Evolutionary conservation across 30 jellyfish, hydroid and myxozoan genomes (phyloP).

Genomic region (Turritopsis dohrnii): DNA sequence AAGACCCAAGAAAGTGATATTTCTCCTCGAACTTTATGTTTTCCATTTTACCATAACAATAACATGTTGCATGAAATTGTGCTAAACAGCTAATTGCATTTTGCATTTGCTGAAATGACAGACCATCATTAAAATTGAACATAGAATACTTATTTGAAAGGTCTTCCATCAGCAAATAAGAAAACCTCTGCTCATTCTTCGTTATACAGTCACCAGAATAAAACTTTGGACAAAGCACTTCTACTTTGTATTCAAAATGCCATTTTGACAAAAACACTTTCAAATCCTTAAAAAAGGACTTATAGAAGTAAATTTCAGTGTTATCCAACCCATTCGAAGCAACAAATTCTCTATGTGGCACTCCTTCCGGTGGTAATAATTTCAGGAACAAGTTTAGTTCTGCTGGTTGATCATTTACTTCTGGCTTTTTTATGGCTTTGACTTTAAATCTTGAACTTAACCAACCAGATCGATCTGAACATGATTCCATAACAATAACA

Average conservation of each 20-base stretch:
- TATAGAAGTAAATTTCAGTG: not conserved
- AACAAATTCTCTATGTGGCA: not conserved
- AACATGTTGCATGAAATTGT: not conserved
- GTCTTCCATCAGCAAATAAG: constrained; percentile 6
- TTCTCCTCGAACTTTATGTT: not conserved
- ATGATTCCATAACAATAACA: too few species aligned
- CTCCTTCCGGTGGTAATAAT: not conserved
- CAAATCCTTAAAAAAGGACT: not conserved
- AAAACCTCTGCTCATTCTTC: not conserved
- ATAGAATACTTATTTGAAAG: not conserved
- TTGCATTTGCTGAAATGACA: not conserved
- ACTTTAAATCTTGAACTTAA: too few species aligned
- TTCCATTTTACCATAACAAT: not conserved
- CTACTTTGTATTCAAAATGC: not conserved
- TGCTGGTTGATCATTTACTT: not conserved
- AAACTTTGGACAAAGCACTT: not conserved
- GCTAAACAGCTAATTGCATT: constrained; percentile 11
- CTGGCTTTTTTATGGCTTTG: too few species aligned
- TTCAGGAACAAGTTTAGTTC: not conserved
- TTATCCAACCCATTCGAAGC: not conserved
- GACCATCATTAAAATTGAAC: constrained; percentile 1
- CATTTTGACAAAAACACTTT: not conserved
- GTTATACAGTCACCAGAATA: not conserved
- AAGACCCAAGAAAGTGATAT: not conserved
- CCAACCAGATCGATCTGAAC: too few species aligned